phyloP scores from a whole-genome alignment of 2,113 vertebrate genomes.

The Redunca redunca region DNA sequence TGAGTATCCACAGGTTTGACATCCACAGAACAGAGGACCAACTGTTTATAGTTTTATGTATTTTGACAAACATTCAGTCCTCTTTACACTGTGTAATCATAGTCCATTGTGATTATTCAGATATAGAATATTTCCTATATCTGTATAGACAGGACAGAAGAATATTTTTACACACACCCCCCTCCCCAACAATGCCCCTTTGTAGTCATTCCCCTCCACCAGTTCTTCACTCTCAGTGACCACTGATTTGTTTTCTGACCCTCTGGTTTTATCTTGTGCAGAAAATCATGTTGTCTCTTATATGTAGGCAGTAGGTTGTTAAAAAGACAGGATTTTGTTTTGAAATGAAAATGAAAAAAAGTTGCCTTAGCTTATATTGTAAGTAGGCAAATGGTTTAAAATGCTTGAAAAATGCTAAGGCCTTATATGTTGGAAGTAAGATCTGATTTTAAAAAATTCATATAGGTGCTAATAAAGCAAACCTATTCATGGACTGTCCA shows the following conservation, averaged over 20 bases:
- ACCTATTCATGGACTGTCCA: neutral
- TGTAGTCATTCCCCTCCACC: neutral
- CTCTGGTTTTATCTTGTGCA: neutral
- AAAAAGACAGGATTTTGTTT: neutral
- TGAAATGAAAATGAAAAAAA: slow-evolving; percentile 15
- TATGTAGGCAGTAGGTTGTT: neutral
- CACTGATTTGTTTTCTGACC: neutral
- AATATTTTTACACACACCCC: neutral
- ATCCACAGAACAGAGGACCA: neutral
- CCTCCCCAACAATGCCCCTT: fast-evolving
- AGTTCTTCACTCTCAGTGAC: neutral
- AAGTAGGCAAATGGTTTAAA: slow-evolving; percentile 28
- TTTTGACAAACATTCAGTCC: neutral
- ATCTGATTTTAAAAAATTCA: neutral
- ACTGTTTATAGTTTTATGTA: neutral
- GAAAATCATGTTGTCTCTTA: neutral
- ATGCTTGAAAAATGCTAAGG: neutral
- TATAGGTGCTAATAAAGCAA: neutral
- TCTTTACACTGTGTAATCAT: neutral
- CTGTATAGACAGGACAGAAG: neutral
- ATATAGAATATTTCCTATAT: neutral
- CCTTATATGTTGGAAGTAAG: neutral
- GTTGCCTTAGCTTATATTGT: slow-evolving; percentile 15
- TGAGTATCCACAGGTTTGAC: neutral
- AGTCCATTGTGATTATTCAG: neutral